Base-by-base conservation (phyloP, 2,113 vertebrate genomes). In the Meriones unguiculatus region DNA sequence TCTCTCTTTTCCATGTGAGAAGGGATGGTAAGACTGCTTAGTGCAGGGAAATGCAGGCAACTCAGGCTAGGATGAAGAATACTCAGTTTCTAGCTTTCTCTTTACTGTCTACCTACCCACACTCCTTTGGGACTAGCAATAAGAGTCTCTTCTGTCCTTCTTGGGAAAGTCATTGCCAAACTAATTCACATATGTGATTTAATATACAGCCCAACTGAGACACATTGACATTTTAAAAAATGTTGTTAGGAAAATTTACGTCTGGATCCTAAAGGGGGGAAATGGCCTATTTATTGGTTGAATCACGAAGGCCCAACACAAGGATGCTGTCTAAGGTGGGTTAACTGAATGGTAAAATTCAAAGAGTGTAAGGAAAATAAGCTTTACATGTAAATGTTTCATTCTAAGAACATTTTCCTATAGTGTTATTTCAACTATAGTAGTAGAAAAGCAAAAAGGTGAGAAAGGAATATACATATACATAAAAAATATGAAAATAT, bases 91-190 rank as follows among this genome's bases (percentile, higher is more conserved):
- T 69, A 82, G 46, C 28, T 82, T 87, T 87, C 82, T 82, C 35
- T 62, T 72, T 24, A n/a, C 24, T 85, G 18, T 67, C 65, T 80
- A 76, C 52, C 62, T 67, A 62, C 35, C 32, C 67, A 50, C 24
- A n/a, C 3, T 93, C 59, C 38, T 67, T 50, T 87, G 50, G 75
- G 28, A 3, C 35, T 70, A 97, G 77, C 50, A 81, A 28, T 52
- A 35, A 89, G 2, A 10, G 17, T 82, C 17, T 87, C 75, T 85
- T 95, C 52, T 64, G 6, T n/a, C 17, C 78, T 92, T 81, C 41
- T 95, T 91, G 89, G 88, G 57, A 93, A 90, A 72, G n/a, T 77
- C 24, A 54, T 90, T 82, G 91, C 87, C 50, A 92, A 67, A 72
- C 69, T 80, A 70, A 73, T 65, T 91, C 73, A 64, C n/a, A 57